Evolutionary conservation across 1,140 invertebrate species (phyloP).

Genomic region (Cotesia vestalis): DNA sequence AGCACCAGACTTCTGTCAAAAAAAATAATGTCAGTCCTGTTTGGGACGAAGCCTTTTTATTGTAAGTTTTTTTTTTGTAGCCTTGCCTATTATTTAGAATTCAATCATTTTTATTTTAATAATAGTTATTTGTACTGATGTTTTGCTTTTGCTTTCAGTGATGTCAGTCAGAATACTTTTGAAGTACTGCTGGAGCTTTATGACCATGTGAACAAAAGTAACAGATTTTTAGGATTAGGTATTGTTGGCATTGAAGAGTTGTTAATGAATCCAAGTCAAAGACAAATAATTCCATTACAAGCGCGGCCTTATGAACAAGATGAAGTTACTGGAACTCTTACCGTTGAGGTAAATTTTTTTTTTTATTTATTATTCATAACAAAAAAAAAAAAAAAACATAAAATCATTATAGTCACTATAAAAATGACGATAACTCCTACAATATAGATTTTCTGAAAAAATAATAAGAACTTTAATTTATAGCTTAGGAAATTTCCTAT

Average conservation of each 20-base stretch:
- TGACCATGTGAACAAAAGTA: slow-evolving; percentile 74
- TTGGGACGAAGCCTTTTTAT: slow-evolving; percentile 97
- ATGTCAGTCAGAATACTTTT: slow-evolving; percentile 81
- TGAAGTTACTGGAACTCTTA: slow-evolving; percentile 85
- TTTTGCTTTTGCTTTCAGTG: slow-evolving; percentile 68
- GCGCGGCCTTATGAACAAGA: slow-evolving; percentile 87
- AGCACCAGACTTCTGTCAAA: slow-evolving; percentile 85
- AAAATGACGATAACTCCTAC: no score
- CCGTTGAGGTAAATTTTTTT: slow-evolving; percentile 80
- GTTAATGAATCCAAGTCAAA: slow-evolving; percentile 85
- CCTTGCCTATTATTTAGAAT: no score
- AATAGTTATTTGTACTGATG: neutral
- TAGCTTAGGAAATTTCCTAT: no score
- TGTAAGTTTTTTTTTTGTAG: slow-evolving; percentile 74
- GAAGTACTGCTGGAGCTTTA: slow-evolving; percentile 96
- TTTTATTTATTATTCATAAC: neutral
- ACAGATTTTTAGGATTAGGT: slow-evolving; percentile 88
- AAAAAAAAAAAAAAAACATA: no score
- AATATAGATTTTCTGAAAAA: no score
- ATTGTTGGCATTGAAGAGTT: slow-evolving; percentile 93
- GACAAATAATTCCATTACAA: slow-evolving; percentile 90
- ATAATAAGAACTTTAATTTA: no score
- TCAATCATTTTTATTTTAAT: neutral
- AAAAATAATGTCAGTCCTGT: slow-evolving; percentile 81
- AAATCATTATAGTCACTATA: no score